Base-by-base conservation (phyloP, 2,888 invertebrate genomes). In the Andrena bucephala region DNA sequence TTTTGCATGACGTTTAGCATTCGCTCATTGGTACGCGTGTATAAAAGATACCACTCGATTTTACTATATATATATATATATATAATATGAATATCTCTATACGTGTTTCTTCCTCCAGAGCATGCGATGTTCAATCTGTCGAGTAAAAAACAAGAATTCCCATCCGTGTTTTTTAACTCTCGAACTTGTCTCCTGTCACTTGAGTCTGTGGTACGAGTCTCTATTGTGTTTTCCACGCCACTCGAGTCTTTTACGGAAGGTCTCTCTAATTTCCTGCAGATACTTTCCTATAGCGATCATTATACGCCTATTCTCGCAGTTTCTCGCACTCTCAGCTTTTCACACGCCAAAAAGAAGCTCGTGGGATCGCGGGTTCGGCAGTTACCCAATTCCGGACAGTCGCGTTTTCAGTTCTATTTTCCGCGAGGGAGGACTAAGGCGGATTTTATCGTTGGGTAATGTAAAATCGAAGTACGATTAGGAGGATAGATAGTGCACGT, bases 1-100 rank as follows among this genome's bases (percentile, higher is more conserved):
- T 82, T 83, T 70, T 83, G 89, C 86, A 85, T 91, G 84, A 81
- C 52, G 73, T 83, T 78, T 81, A 82, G 73, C 59, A 85, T 68
- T 73, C 50, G 71, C 42, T 77, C 66, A 72, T 69, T 72, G 36
- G 42, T 71, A 62, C 76, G 80, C 78, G 86, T 78, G 75, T 85
- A 36, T 42, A 77, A 71, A 67, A 7, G 73, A 68, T 75, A 80
- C 50, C 50, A 63, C 67, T 79, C 62, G 70, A 70, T 31, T 81
- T 77, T 81, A 62, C 33, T 2, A 76, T 68, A 75, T 52, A 20
- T 20, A 20, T 52, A 20, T 20, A 20, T 52, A 52, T 68, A 48
- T n/a, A 27, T 24, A 24, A n/a, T 20, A 20, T 70, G 59, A 29
- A 63, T 70, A 78, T 77, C 78, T 62, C 76, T 72, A 77, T 84